Conservation (phyloP, 2,888 invertebrate genomes). For the Callyntrura guangdongensis region DNA sequence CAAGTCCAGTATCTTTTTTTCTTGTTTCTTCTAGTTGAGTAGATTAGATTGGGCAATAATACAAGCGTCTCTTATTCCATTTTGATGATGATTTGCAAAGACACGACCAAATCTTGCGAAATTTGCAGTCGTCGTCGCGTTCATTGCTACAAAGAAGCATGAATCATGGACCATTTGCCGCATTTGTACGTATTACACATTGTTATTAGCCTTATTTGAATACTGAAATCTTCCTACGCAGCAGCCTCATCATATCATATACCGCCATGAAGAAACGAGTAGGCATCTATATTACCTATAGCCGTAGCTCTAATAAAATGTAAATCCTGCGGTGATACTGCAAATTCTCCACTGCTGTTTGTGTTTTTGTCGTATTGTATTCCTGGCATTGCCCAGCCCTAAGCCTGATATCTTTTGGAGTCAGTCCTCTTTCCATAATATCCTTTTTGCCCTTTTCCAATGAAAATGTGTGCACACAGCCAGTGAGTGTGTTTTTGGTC, state of each 20-base stretch:
- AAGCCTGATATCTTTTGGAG: background rate
- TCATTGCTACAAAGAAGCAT: no score
- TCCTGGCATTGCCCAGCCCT: background rate
- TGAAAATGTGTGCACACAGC: background rate
- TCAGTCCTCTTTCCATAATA: no score
- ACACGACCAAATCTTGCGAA: constrained; percentile 40
- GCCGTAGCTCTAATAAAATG: background rate
- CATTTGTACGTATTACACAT: background rate
- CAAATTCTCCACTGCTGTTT: background rate
- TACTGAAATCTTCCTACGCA: background rate
- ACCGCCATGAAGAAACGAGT: no score
- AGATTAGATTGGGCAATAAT: constrained; percentile 26
- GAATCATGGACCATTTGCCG: constrained; percentile 26
- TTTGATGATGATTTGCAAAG: constrained; percentile 28
- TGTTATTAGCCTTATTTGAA: no score
- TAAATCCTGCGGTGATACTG: background rate
- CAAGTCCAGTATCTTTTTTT: no score
- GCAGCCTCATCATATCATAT: no score
- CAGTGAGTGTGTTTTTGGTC: no score
- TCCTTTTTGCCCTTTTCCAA: background rate
- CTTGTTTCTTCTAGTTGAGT: no score
- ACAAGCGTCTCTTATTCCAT: background rate
- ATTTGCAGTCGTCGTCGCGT: background rate
- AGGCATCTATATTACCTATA: no score
- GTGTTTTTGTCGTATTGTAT: background rate